These are phyloP conservation scores for Quiscalus mexicanus DNA, from an alignment of 2,113 vertebrate genomes.

Conservation along the genomic window DNA sequence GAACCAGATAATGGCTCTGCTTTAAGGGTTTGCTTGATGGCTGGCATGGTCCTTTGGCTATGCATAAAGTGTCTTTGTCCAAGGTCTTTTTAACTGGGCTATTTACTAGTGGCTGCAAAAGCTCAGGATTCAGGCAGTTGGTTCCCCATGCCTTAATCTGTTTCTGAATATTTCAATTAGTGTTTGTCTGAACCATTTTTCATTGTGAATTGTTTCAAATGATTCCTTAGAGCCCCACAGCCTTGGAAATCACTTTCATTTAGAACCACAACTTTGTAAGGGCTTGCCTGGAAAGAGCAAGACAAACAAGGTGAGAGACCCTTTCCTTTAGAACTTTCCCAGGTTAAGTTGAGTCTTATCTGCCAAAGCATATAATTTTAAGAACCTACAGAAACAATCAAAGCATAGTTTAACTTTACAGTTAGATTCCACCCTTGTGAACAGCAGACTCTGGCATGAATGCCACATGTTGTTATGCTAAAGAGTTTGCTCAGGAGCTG, in stretches of 20 bases:
- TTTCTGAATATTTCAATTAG: conserved; percentile 26
- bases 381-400: not conserved
- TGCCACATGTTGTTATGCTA: not conserved
- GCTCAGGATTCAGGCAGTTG: not conserved
- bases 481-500: not conserved
- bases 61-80: not conserved
- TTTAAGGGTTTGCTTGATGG: not conserved
- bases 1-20: not conserved
- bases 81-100: not conserved
- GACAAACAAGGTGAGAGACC: not conserved
- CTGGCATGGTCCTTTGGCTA: not conserved
- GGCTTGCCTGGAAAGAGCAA: not conserved
- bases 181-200: not conserved
- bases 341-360: not conserved
- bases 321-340: not conserved
- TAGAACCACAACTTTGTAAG: not conserved
- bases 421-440: not conserved
- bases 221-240: not conserved
- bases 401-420: not conserved
- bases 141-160: not conserved
- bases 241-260: not conserved
- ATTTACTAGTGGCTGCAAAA: not conserved
- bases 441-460: not conserved
- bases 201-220: not conserved
- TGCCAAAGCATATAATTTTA: not conserved